phyloP scores from a whole-genome alignment of 37 sponge, comb jelly and placozoan species.

The Hormiphora californensis region DNA sequence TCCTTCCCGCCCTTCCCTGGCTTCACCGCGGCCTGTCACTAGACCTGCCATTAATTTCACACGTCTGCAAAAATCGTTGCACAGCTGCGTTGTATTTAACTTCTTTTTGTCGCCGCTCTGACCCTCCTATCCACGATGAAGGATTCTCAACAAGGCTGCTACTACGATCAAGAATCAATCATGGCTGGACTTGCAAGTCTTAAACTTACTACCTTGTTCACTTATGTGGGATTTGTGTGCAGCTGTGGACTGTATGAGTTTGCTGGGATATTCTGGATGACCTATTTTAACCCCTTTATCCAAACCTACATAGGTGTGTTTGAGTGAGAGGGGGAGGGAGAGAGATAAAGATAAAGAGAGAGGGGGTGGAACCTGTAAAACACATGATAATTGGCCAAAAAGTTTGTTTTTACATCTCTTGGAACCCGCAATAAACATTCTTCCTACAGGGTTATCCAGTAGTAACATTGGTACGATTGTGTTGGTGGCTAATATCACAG shows the following conservation, averaged over 20 bases:
- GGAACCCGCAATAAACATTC: background rate
- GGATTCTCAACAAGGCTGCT: too few species aligned
- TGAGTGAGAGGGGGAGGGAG: background rate
- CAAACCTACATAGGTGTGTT: background rate
- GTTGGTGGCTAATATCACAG: background rate
- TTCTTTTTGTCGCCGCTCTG: too few species aligned
- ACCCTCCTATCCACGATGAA: too few species aligned
- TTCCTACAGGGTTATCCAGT: background rate
- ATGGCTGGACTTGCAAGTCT: too few species aligned
- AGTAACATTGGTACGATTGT: conserved; percentile 1
- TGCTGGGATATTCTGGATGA: conserved; percentile 6
- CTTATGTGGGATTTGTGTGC: background rate
- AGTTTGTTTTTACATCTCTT: background rate
- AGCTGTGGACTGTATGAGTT: conserved; percentile 23
- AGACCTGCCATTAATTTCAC: too few species aligned
- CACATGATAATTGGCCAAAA: background rate
- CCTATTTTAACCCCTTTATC: background rate
- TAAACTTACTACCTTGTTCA: too few species aligned
- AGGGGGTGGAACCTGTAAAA: too few species aligned
- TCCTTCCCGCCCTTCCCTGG: too few species aligned
- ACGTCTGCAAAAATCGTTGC: too few species aligned
- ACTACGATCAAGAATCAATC: too few species aligned
- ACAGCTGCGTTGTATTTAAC: too few species aligned
- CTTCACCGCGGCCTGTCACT: too few species aligned
- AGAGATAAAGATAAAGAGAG: background rate